Conservation (phyloP, 2,113 vertebrate species). For the Labeo catla region DNA sequence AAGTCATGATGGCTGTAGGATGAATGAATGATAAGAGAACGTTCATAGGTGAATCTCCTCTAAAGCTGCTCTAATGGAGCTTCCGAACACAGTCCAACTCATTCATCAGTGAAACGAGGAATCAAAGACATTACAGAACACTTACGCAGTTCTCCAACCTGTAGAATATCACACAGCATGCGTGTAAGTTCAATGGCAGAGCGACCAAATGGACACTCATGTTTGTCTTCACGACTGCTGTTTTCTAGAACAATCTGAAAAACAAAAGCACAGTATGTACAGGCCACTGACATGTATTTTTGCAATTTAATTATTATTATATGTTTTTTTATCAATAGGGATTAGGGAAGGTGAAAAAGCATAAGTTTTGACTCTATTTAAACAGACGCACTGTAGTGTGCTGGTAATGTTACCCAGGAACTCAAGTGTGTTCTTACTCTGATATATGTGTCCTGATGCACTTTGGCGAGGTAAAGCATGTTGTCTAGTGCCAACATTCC, state of each 20-base stretch:
- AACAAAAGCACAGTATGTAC: slow-evolving; percentile 11
- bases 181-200: slow-evolving; percentile 96
- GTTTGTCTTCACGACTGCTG: slow-evolving; percentile 96
- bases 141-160: slow-evolving; percentile 98
- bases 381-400: too few species aligned
- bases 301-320: background rate
- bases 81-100: too few species aligned
- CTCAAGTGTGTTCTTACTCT: slow-evolving; percentile 74
- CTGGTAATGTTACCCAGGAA: too few species aligned
- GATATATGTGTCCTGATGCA: slow-evolving; percentile 96
- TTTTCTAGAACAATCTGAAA: slow-evolving; percentile 94
- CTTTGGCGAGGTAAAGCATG: slow-evolving; percentile 95
- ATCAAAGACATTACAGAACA: slow-evolving; percentile 33
- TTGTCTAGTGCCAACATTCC: slow-evolving; percentile 98
- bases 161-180: slow-evolving; percentile 95
- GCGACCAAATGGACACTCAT: slow-evolving; percentile 96
- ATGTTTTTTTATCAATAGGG: background rate
- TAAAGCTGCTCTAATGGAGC: too few species aligned
- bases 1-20: too few species aligned
- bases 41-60: too few species aligned
- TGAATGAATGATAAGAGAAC: too few species aligned
- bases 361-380: background rate
- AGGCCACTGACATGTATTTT: background rate
- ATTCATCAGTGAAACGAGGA: too few species aligned
- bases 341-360: background rate